Evolutionary conservation across 2,797 vertebrate genomes (phyloP).

Genomic region (Pogonophryne albipinna): DNA sequence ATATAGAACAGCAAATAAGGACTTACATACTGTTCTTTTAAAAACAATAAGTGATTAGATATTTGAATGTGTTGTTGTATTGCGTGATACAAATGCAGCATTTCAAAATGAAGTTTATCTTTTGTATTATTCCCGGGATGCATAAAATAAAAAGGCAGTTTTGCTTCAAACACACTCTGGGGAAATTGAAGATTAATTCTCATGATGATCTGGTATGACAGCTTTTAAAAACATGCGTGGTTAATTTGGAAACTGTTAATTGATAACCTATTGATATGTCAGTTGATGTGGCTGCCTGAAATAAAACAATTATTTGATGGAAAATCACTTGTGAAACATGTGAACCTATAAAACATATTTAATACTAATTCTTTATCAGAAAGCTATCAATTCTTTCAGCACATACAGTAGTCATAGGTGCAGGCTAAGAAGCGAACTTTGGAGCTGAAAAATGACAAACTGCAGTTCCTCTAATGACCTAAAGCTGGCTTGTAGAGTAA

Average conservation of each 20-base stretch:
- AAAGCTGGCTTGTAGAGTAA: too few relatives aligned
- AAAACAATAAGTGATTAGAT: conserved; percentile 1
- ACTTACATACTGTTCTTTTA: not conserved
- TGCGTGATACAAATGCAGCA: conserved; percentile 5
- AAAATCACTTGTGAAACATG: not conserved
- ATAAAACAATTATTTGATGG: not conserved
- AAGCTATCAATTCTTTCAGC: not conserved
- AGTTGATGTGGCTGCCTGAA: not conserved
- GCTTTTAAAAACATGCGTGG: not conserved
- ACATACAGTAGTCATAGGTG: not conserved
- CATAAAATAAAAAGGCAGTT: not conserved
- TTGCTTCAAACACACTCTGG: conserved; percentile 14
- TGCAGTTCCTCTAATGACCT: too few relatives aligned
- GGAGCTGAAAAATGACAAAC: too few relatives aligned
- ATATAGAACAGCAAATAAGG: not conserved
- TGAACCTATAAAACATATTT: not conserved
- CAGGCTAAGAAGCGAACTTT: too few relatives aligned
- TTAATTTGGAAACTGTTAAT: not conserved
- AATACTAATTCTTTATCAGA: not conserved
- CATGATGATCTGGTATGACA: not conserved
- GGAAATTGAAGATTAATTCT: not conserved
- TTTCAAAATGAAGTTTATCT: conserved; percentile 20
- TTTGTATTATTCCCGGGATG: conserved; percentile 13
- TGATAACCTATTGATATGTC: not conserved
- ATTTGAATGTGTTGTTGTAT: conserved; percentile 8